phyloP scores from a whole-genome alignment of 1,140 invertebrate genomes.

The Megalopta genalis region DNA sequence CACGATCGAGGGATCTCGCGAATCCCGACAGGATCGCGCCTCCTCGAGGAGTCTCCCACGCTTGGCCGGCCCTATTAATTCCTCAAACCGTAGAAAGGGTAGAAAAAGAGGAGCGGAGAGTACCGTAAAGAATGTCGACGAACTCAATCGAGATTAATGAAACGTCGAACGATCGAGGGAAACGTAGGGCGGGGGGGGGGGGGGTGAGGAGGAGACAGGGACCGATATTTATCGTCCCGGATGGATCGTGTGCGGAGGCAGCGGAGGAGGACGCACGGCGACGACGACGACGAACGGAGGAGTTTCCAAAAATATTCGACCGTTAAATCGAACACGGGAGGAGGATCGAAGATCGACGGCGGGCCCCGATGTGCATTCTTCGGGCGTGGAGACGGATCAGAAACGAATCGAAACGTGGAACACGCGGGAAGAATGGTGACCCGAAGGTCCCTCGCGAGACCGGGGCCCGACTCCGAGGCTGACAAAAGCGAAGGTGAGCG shows the following conservation, averaged over 20 bases:
- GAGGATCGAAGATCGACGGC: constrained; percentile 50
- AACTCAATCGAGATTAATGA: neutral
- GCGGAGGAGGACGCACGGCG: too few species aligned
- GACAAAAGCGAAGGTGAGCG: constrained; percentile 60
- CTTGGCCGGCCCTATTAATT: neutral
- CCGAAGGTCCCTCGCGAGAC: constrained; percentile 30
- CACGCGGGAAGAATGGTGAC: constrained; percentile 46
- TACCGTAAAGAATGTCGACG: neutral
- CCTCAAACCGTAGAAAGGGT: neutral
- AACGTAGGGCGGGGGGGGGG: neutral
- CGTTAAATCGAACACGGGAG: constrained; percentile 27
- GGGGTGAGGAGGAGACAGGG: too few species aligned
- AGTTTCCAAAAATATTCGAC: constrained; percentile 52
- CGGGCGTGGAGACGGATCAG: constrained; percentile 26
- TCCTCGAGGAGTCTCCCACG: neutral
- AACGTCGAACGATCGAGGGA: constrained; percentile 18
- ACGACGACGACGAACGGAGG: neutral
- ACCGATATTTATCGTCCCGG: constrained; percentile 24
- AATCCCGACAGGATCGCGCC: neutral
- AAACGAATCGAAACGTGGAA: constrained; percentile 37
- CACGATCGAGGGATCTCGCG: neutral
- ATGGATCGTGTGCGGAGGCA: too few species aligned
- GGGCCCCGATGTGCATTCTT: constrained; percentile 39
- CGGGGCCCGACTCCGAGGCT: constrained; percentile 30
- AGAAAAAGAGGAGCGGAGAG: neutral